Conservation (phyloP, 1,140 invertebrate species). For the Radopholus similis region DNA sequence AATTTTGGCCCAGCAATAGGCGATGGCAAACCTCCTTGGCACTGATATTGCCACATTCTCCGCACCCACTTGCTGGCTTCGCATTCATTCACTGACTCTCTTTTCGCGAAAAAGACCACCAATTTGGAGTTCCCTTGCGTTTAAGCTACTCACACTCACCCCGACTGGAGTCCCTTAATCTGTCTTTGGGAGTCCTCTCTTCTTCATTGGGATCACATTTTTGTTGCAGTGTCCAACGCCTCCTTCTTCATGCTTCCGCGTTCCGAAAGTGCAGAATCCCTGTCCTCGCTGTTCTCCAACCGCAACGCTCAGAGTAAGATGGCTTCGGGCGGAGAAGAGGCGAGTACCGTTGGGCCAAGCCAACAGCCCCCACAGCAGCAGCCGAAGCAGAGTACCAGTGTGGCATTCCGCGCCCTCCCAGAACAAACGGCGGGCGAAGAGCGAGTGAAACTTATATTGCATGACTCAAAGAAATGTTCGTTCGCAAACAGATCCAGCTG, state of each 20-base stretch:
- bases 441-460: background rate
- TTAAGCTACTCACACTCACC: background rate
- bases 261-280: conserved; percentile 29
- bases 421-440: conserved; percentile 1
- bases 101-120: too few relatives aligned
- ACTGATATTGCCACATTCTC: too few relatives aligned
- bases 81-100: too few relatives aligned
- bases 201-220: too few relatives aligned
- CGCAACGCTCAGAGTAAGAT: background rate
- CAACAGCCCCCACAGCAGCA: too few relatives aligned
- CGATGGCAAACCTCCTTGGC: too few relatives aligned
- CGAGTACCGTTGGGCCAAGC: too few relatives aligned
- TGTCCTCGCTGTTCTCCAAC: conserved; percentile 43
- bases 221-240: background rate
- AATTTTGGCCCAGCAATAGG: too few relatives aligned
- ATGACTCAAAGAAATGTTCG: background rate
- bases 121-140: background rate
- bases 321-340: background rate
- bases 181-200: too few relatives aligned
- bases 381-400: background rate
- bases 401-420: too few relatives aligned
- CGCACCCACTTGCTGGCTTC: too few relatives aligned
- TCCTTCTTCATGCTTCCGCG: background rate
- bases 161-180: too few relatives aligned
- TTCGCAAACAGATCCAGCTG: background rate